Base-by-base conservation (phyloP, 1,140 invertebrate species). In the Lasaia peninsularis region DNA sequence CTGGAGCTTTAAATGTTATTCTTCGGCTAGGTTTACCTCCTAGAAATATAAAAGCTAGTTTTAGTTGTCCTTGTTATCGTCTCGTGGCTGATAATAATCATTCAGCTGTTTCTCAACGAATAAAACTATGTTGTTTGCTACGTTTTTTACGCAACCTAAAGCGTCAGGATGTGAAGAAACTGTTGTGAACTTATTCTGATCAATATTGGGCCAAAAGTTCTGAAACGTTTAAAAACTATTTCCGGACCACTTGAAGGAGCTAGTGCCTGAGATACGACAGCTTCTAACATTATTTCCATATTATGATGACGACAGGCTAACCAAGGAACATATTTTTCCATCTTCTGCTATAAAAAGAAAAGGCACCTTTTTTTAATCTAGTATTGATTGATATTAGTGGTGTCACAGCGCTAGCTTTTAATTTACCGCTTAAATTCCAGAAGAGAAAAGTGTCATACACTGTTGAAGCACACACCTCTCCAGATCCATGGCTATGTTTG, bases 1-100 rank as follows among this genome's bases (percentile, higher is more conserved):
- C 31, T 34, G 51, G 51, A 11, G 24, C n/a, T 52, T 28, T 52
- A 31, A 52, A 52, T 11, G 24, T 33, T 32, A 31, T 52, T 7
- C 51, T n/a, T 14, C 16, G 32, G 12, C 33, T 14, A 33, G 51
- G 31, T 6, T 33, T 12, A 28, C 28, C 51, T 32, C 51, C 51
- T 31, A 34, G 16, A 12, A 31, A 52, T 31, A 52, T 34, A 16
- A 52, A 33, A 6, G 24, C 4, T 11, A 33, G n/a, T 14, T 52
- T 34, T 2, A 34, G 33, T 6, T 11, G 33, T n/a, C n/a, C 33
- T 34, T 34, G n/a, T 34, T 11, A 34, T 34, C 33, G n/a, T 34
- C 33, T 34, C 4, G 10, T 11, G 10, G 33, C 33, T 34, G 33
- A 34, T 34, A n/a, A 9, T 32, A 10, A n/a, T n/a, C n/a, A 1